Percentiles rank a stretch among this genome's conserved stretches.
These are phyloP conservation scores for Pristiophorus japonicus DNA, from an alignment of 2,113 vertebrate species.

Conservation along the genomic window DNA sequence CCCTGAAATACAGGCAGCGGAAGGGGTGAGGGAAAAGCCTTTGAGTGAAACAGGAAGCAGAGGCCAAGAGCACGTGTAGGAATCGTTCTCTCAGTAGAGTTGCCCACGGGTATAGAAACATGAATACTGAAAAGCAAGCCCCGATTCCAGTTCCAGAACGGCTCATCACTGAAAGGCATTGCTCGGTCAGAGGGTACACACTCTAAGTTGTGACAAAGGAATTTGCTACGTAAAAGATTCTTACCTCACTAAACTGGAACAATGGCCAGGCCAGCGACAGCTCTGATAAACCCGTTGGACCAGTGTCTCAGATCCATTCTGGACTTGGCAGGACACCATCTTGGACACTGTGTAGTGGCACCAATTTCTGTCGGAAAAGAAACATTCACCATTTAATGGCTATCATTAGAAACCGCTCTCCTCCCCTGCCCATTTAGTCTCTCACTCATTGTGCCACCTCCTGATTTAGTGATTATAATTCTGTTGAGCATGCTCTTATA, in stretches of 20 bases:
- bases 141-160: neutral
- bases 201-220: neutral
- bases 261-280: conserved; percentile 89
- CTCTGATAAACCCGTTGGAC: conserved; percentile 87
- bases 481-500: neutral
- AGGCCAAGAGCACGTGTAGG: too few relatives aligned
- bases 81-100: too few relatives aligned
- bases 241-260: conserved; percentile 88
- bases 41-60: too few relatives aligned
- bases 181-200: neutral
- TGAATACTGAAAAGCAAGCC: neutral
- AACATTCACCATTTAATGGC: neutral
- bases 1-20: too few relatives aligned
- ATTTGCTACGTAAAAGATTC: conserved; percentile 12
- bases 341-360: conserved; percentile 81
- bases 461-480: neutral
- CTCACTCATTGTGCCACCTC: neutral
- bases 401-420: neutral
- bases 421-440: neutral
- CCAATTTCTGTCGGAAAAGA: conserved; percentile 71
- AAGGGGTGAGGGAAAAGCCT: too few relatives aligned
- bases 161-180: neutral
- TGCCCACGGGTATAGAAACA: too few relatives aligned
- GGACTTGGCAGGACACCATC: conserved; percentile 84
- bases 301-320: conserved; percentile 82